Evolutionary conservation across 1,140 invertebrate genomes (phyloP), one percentile per base, ranked within the genome.

Genomic region (Brachystomella parvula): DNA sequence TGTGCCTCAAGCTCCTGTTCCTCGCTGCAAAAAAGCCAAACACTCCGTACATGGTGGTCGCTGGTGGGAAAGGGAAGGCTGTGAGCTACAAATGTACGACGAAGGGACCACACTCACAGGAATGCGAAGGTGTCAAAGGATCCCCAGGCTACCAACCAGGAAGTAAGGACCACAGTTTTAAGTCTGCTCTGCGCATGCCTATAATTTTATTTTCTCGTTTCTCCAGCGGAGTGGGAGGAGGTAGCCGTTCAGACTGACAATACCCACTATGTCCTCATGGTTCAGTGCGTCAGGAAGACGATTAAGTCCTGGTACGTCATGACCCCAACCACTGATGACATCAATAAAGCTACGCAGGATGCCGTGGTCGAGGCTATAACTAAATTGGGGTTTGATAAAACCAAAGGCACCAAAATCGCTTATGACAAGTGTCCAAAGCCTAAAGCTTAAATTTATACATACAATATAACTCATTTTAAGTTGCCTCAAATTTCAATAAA

Each of bases 281-380:
- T 59, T 31, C 57, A 32, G 26, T 59, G 57, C 57, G 30, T 32
- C 21, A 21, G 57, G 26, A 59, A 59, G 24, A 30, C 3, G 29
- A 31, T 59, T 29, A 59, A 59, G 30, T 59, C 57, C 57, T 59
- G 57, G 57, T 59, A 59, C 30, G 57, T 32, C 24, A 59, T 59
- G 57, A 30, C 57, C 21, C 57, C 57, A 24, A 15, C 49, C 15
- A 53, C 49, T 3, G 49, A 53, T 53, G 49, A 53, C 49, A 6
- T 53, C 9, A 17, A 12, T 3, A 9, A 53, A 6, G 49, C 12
- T 53, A 24, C 24, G 12, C 12, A 53, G 21, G 24, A 53, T 12
- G 49, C 12, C 3, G 49, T 24, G 6, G 12, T 53, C 49, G 9
- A 3, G 24, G 49, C 49, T 6, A 24, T 24, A 6, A 24, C 24